Evolutionary conservation across 2,888 invertebrate genomes (phyloP).

Genomic region (Hypomecis atomaria): DNA sequence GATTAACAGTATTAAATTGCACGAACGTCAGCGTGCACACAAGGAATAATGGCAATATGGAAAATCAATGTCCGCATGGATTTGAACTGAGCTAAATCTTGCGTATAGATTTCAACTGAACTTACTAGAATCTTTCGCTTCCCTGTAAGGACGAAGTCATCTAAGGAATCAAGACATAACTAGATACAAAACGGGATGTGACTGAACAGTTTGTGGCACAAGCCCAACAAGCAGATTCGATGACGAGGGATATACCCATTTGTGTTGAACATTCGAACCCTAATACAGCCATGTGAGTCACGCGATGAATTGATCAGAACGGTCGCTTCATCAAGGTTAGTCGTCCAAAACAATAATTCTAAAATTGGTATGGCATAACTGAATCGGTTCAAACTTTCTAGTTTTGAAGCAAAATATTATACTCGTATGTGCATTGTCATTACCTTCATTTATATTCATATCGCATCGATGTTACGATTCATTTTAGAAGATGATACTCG

Average conservation of each 20-base stretch:
- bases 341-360: slow-evolving; percentile 40
- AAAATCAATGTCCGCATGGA: too few species aligned
- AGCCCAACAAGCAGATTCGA: background rate
- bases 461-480: slow-evolving; percentile 5
- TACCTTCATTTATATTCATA: slow-evolving; percentile 24
- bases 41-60: too few species aligned
- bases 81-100: too few species aligned
- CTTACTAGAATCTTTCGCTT: too few species aligned
- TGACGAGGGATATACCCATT: background rate
- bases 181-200: too few species aligned
- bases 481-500: slow-evolving; percentile 7
- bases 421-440: slow-evolving; percentile 35
- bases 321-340: slow-evolving; percentile 36
- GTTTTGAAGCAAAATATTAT: slow-evolving; percentile 28
- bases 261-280: slow-evolving; percentile 10
- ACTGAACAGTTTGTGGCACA: background rate
- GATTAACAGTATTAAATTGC: background rate
- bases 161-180: too few species aligned
- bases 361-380: slow-evolving; percentile 31
- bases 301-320: slow-evolving; percentile 34
- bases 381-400: slow-evolving; percentile 36
- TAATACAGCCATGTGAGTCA: slow-evolving; percentile 30
- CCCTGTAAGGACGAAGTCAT: too few species aligned
- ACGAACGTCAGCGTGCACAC: too few species aligned
- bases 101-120: too few species aligned